Percentiles rank a stretch among this genome's conserved stretches.
Evolutionary conservation across 1,140 invertebrate species (phyloP).

Genomic region (Drosophila murphyi): DNA sequence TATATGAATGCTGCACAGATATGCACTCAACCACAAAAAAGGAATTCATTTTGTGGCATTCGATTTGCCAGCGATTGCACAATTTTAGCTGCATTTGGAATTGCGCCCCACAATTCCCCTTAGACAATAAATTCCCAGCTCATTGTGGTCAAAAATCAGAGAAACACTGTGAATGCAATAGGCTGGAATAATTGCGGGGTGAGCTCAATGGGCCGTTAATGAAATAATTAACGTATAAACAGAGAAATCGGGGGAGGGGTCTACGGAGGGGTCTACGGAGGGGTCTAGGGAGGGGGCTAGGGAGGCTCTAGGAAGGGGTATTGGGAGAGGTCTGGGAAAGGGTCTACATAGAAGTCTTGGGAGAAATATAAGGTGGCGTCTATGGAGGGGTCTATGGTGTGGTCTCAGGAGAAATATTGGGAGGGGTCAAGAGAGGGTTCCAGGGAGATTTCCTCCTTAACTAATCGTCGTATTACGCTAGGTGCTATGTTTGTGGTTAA

Average conservation of each 20-base stretch:
- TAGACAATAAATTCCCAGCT: background rate
- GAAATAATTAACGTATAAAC: constrained; percentile 79
- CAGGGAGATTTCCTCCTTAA: too few relatives aligned
- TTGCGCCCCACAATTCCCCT: constrained; percentile 20
- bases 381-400: too few relatives aligned
- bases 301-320: too few relatives aligned
- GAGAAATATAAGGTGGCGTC: too few relatives aligned
- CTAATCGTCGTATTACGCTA: too few relatives aligned
- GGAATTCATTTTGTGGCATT: constrained; percentile 42
- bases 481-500: too few relatives aligned
- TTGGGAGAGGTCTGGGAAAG: too few relatives aligned
- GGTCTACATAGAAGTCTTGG: too few relatives aligned
- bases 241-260: constrained; percentile 26
- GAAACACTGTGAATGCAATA: constrained; percentile 71
- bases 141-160: constrained; percentile 68
- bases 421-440: too few relatives aligned
- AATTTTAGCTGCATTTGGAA: constrained; percentile 35
- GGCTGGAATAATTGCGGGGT: constrained; percentile 68
- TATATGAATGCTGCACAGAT: constrained; percentile 2
- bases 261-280: background rate
- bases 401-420: too few relatives aligned
- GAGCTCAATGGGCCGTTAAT: constrained; percentile 70
- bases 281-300: background rate
- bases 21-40: constrained; percentile 10
- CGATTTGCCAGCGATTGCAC: constrained; percentile 62